Evolutionary conservation across 23 tunicate species (phyloP).

Genomic region (Pegea sp.): DNA sequence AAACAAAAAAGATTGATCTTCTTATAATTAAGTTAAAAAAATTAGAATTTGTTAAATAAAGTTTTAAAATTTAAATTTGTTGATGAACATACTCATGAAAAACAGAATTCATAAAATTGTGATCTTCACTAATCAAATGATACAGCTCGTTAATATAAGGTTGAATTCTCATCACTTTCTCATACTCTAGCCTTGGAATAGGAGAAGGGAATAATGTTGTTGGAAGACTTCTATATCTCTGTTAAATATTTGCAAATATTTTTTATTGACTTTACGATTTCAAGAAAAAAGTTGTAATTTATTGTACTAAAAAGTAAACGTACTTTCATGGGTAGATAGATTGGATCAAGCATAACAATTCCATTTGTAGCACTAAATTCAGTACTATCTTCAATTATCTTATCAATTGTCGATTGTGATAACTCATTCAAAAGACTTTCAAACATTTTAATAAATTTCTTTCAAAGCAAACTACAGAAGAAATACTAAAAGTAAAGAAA

Average conservation of each 20-base stretch:
- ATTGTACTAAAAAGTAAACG: background rate
- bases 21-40: too few relatives aligned
- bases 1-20: too few relatives aligned
- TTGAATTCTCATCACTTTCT: slow-evolving; percentile 15
- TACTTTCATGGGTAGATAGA: background rate
- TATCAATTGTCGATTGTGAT: background rate
- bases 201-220: slow-evolving; percentile 49
- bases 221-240: slow-evolving; percentile 5
- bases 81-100: background rate
- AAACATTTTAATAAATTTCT: too few relatives aligned
- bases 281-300: background rate
- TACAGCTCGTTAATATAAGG: slow-evolving; percentile 7
- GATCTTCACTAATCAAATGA: background rate
- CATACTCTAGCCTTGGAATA: slow-evolving; percentile 11
- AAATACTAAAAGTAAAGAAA: too few relatives aligned
- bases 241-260: background rate
- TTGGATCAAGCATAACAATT: background rate
- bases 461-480: too few relatives aligned
- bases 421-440: too few relatives aligned
- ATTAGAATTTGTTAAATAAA: too few relatives aligned
- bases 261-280: too few relatives aligned
- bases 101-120: background rate
- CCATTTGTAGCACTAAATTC: background rate
- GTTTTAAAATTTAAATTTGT: too few relatives aligned
- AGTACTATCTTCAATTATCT: background rate